Evolutionary conservation across 2,888 invertebrate species (phyloP).

Genomic region (Drosophila dives): DNA sequence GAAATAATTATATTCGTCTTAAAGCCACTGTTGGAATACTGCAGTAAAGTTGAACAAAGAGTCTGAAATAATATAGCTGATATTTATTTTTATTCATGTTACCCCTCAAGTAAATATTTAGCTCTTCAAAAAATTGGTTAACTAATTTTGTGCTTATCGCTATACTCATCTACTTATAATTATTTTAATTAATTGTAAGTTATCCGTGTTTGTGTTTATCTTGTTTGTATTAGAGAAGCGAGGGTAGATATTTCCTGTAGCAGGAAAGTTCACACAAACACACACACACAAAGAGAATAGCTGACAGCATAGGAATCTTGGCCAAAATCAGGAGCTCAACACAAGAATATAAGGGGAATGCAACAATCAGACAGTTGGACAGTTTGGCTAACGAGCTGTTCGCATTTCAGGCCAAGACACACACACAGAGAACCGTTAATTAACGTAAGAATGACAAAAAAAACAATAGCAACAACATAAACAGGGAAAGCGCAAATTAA

Average conservation of each 20-base stretch:
- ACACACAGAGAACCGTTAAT: constrained; percentile 50
- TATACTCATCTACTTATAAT: background rate
- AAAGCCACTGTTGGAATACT: background rate
- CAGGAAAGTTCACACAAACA: background rate
- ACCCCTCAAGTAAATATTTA: background rate
- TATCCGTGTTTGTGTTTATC: constrained; percentile 15
- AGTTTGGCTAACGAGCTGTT: constrained; percentile 56
- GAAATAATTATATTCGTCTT: background rate
- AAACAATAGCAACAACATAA: constrained; percentile 28
- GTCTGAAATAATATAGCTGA: background rate
- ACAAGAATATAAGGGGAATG: constrained; percentile 29
- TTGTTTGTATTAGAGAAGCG: constrained; percentile 6
- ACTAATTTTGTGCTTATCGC: background rate
- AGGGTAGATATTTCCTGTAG: constrained; percentile 5
- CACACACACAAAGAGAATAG: background rate
- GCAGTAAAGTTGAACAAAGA: background rate
- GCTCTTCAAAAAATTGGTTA: constrained; percentile 6
- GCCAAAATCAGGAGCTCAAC: constrained; percentile 20
- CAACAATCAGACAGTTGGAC: constrained; percentile 36
- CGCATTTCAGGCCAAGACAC: constrained; percentile 48
- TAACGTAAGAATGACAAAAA: constrained; percentile 50
- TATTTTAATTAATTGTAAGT: constrained; percentile 27
- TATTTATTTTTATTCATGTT: background rate
- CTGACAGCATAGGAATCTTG: constrained; percentile 16
- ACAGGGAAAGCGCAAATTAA: constrained; percentile 63